These are phyloP conservation scores for Andrena fulva DNA, from an alignment of 2,888 invertebrate genomes.

Conservation along the genomic window DNA sequence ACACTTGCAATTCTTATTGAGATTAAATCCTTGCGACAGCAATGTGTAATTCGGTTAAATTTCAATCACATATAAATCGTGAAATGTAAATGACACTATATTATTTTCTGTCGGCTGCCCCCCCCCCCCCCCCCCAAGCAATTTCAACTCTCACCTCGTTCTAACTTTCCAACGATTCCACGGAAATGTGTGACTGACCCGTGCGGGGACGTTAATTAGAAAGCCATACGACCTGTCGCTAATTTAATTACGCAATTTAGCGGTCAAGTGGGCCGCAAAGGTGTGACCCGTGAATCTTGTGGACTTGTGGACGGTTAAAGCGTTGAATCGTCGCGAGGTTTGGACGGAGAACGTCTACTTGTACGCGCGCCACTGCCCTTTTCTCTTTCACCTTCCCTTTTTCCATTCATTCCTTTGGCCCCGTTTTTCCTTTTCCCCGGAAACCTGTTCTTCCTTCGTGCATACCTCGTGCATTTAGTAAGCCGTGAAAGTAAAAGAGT, in stretches of 20 bases:
- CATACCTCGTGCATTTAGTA: slow-evolving; percentile 61
- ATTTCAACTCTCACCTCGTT: background rate
- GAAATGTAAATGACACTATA: too few relatives aligned
- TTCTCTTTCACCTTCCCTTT: slow-evolving; percentile 3
- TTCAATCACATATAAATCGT: too few relatives aligned
- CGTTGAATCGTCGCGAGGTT: slow-evolving; percentile 44
- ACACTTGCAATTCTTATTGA: slow-evolving; percentile 23
- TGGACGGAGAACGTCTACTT: slow-evolving; percentile 21
- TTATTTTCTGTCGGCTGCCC: too few relatives aligned
- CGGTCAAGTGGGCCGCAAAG: slow-evolving; percentile 63
- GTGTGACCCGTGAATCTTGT: slow-evolving; percentile 53
- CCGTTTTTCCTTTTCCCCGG: slow-evolving; percentile 12
- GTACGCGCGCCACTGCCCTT: slow-evolving; percentile 24
- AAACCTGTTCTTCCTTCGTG: slow-evolving; percentile 32
- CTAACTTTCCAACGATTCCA: slow-evolving; percentile 7
- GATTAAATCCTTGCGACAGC: background rate
- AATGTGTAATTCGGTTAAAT: too few relatives aligned
- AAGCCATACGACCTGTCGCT: slow-evolving; percentile 64
- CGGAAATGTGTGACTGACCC: background rate
- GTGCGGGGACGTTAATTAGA: slow-evolving; percentile 56
- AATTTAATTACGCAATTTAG: slow-evolving; percentile 70
- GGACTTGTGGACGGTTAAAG: slow-evolving; percentile 21
- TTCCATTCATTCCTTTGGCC: slow-evolving; percentile 16
- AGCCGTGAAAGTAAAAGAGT: slow-evolving; percentile 63
- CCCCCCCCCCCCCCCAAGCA: background rate